phyloP scores from a whole-genome alignment of 2,113 vertebrate genomes.

The Hippocampus comes region DNA sequence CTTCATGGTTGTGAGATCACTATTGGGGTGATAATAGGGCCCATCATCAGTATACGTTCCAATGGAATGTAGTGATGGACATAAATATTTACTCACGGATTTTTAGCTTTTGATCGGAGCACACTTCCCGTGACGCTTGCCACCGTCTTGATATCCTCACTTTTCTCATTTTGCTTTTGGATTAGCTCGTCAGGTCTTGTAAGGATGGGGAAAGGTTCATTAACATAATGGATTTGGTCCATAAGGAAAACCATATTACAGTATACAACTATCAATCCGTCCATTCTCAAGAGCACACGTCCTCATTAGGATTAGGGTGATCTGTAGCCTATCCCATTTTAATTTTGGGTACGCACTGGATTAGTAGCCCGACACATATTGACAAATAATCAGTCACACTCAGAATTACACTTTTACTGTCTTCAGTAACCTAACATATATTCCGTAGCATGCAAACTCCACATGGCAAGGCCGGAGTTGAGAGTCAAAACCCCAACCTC shows the following conservation, averaged over 20 bases:
- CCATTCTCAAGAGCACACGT: too few species aligned
- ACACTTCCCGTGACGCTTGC: constrained; percentile 45
- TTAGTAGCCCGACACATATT: too few species aligned
- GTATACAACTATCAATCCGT: neutral
- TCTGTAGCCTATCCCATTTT: too few species aligned
- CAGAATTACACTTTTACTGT: too few species aligned
- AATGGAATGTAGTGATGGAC: neutral
- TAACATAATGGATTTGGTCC: neutral
- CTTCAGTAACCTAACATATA: too few species aligned
- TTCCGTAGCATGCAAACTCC: too few species aligned
- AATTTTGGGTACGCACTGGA: too few species aligned
- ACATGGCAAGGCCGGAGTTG: too few species aligned
- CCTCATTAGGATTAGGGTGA: too few species aligned
- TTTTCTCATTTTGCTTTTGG: constrained; percentile 53
- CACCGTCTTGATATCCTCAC: constrained; percentile 47
- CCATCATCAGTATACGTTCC: neutral
- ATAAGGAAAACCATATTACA: neutral
- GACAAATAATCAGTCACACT: too few species aligned
- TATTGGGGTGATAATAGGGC: neutral
- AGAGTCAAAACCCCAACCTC: too few species aligned
- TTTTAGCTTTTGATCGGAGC: neutral
- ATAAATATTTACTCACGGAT: constrained; percentile 43
- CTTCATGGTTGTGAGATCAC: constrained; percentile 26
- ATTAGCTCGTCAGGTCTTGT: constrained; percentile 67
- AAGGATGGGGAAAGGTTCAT: neutral